These are phyloP conservation scores for Heteromyza rotundicornis DNA, from an alignment of 2,888 invertebrate species.

Conservation along the genomic window DNA sequence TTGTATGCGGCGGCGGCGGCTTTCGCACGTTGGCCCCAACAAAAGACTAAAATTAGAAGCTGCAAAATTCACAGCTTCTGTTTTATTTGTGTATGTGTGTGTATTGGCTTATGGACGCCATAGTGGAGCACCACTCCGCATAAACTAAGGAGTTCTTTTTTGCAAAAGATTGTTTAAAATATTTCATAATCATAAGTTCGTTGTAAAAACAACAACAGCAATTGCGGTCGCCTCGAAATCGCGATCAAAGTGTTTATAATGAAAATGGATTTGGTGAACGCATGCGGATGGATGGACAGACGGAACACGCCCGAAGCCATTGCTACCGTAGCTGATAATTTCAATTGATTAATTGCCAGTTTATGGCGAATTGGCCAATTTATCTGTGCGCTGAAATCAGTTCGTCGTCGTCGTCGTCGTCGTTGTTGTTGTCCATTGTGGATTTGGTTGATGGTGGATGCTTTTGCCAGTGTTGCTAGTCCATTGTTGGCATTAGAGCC, in stretches of 20 bases:
- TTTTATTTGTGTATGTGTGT: too few species aligned
- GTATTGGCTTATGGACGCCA: background rate
- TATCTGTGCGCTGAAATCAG: constrained; percentile 29
- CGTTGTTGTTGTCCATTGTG: constrained; percentile 1
- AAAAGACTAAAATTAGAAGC: background rate
- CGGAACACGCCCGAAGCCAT: constrained; percentile 32
- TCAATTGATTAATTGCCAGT: constrained; percentile 40
- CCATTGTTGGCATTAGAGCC: too few species aligned
- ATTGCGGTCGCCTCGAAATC: constrained; percentile 3
- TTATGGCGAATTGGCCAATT: constrained; percentile 38
- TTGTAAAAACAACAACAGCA: constrained; percentile 16
- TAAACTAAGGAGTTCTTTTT: too few species aligned
- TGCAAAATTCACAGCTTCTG: constrained; percentile 2
- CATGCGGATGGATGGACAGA: constrained; percentile 20
- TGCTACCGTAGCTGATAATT: constrained; percentile 30
- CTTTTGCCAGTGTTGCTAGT: too few species aligned
- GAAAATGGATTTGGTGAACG: constrained; percentile 29
- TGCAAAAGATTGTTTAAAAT: constrained; percentile 1
- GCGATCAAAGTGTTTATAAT: constrained; percentile 16
- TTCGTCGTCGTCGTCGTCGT: too few species aligned
- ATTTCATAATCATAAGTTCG: constrained; percentile 16
- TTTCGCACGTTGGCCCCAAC: background rate
- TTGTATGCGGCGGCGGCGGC: background rate
- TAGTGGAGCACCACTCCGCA: background rate
- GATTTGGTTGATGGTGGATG: background rate